Base-by-base conservation (phyloP, 2,113 vertebrate genomes). In the Otolemur garnettii region DNA sequence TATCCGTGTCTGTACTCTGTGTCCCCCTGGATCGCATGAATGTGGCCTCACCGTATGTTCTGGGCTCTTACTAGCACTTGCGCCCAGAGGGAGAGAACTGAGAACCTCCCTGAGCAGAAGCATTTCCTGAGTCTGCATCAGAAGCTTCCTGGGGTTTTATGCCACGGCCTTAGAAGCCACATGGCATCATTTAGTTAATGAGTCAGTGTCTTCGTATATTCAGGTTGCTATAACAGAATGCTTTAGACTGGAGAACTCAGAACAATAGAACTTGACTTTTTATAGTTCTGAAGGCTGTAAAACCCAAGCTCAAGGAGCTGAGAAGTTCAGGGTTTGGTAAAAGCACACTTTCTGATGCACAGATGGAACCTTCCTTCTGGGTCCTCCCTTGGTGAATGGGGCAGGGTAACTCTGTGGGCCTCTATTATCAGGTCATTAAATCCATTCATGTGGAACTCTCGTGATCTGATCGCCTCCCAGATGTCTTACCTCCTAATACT, bases 21-120 rank as follows among this genome's bases (percentile, higher is more conserved):
- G 5, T 50, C 10, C 9, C 28, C 35, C 17, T 18, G 28, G 13
- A 55, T 12, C 15, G 33, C 1, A 7, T 10, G 33, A 33, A 50
- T 4, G 1, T n/a, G 19, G 7, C 3, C 4, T 3, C 10, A 14
- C 22, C 24, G n/a, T 12, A 28, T 60, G 13, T 6, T 7, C 17
- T 77, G 21, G 7, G 4, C 5, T 18, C 5, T 59, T n/a, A 19
- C 10, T 13, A 64, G 8, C 13, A 6, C 57, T 30, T 50, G 7
- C 84, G 42, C 74, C 26, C 15, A 83, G 26, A 87, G 1, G 66
- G 4, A 91, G 7, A 2, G 45, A 55, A 71, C 7, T 6, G 0
- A 50, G 59, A 10, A 74, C 2, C 12, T 30, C 45, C 2, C 8
- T 59, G 24, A 50, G 3, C 19, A 26, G 22, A 2, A 24, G 2